These are phyloP conservation scores for Acanthosepion lycidas DNA, from an alignment of 2,888 invertebrate species.

Conservation along the genomic window DNA sequence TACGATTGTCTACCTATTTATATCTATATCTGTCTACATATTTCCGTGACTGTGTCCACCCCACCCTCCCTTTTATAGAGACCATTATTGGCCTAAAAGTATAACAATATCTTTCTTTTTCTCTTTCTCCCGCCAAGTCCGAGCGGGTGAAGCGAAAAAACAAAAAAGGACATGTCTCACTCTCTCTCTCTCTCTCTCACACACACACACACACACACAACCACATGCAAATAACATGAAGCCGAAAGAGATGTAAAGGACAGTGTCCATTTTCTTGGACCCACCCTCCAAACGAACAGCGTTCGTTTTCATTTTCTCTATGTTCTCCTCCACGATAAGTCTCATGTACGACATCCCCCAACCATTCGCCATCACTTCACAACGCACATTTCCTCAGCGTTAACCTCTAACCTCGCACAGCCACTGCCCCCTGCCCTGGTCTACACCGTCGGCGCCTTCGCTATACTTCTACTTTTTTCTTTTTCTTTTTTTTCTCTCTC, in stretches of 20 bases:
- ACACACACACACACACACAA: too few species aligned
- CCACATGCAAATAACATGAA: neutral
- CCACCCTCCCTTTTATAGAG: too few species aligned
- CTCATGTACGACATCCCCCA: neutral
- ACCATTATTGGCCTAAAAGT: neutral
- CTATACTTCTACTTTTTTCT: neutral
- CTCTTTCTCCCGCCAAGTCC: neutral
- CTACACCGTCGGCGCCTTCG: neutral
- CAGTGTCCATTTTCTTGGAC: neutral
- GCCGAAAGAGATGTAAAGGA: neutral
- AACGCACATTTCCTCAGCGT: neutral
- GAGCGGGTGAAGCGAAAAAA: neutral
- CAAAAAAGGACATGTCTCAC: neutral
- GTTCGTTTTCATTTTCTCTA: neutral
- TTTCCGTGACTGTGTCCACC: too few species aligned
- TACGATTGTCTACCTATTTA: neutral
- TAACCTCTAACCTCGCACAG: slow-evolving; percentile 33
- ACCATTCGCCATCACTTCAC: neutral
- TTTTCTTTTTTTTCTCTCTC: too few species aligned
- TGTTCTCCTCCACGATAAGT: neutral
- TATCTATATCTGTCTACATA: neutral
- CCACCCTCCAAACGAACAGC: neutral
- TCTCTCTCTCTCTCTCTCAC: too few species aligned
- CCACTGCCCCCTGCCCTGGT: slow-evolving; percentile 39
- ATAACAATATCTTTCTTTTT: neutral